Percentiles rank a stretch among this genome's conserved stretches.
Conservation (phyloP, 2,888 invertebrate genomes). For the Drosophila mercatorum region DNA sequence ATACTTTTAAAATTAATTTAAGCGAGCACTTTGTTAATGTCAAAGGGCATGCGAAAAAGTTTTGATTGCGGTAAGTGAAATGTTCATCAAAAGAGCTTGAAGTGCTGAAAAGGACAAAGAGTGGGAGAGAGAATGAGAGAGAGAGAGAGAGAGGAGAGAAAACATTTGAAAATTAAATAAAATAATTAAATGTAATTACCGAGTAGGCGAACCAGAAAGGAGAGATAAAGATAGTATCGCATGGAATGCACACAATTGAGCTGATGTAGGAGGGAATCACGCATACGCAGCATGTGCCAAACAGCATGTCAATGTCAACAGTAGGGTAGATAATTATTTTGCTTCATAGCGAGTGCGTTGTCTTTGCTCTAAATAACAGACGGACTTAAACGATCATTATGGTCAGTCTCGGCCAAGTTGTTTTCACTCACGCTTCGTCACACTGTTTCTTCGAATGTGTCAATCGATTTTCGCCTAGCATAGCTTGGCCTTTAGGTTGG, state of each 20-base stretch:
- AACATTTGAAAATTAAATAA: slow-evolving; percentile 46
- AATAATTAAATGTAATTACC: slow-evolving; percentile 67
- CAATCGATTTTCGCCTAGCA: slow-evolving; percentile 24
- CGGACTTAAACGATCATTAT: slow-evolving; percentile 64
- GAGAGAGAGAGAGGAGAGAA: neutral
- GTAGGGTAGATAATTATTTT: slow-evolving; percentile 66
- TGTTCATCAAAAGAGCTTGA: slow-evolving; percentile 28
- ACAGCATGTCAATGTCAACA: slow-evolving; percentile 72
- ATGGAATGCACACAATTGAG: slow-evolving; percentile 21
- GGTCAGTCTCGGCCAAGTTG: slow-evolving; percentile 16
- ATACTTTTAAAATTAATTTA: neutral
- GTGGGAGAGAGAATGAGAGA: no score
- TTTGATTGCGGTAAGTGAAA: slow-evolving; percentile 47
- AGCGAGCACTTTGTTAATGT: slow-evolving; percentile 30
- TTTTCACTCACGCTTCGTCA: neutral
- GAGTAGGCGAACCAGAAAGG: slow-evolving; percentile 31
- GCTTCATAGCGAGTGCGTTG: slow-evolving; percentile 35
- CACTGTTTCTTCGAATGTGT: slow-evolving; percentile 7
- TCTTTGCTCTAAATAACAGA: slow-evolving; percentile 69
- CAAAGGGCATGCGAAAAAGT: slow-evolving; percentile 37
- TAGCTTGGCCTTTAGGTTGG: slow-evolving; percentile 49
- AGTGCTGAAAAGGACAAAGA: neutral
- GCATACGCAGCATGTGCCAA: slow-evolving; percentile 62
- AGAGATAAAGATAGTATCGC: neutral
- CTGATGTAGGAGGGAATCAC: slow-evolving; percentile 50